A percentile compares a stretch with the other conserved stretches of the same genome.
Conservation (phyloP, 2,888 invertebrate genomes). For the Nezara viridula region DNA sequence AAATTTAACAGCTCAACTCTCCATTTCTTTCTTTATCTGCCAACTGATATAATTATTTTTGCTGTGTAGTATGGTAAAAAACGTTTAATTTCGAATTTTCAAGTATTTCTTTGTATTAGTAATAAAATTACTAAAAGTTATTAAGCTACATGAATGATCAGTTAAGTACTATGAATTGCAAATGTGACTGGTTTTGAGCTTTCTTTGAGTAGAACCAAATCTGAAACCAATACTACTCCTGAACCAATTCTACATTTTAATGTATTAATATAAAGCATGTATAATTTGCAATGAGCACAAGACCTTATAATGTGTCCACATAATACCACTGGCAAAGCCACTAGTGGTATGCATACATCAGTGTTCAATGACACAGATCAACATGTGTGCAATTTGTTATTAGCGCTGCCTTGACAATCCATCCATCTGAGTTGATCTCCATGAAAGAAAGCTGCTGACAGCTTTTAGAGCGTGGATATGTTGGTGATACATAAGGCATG, state of each 20-base stretch:
- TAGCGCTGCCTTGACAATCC: neutral
- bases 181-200: neutral
- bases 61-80: neutral
- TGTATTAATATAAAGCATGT: neutral
- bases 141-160: neutral
- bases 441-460: neutral
- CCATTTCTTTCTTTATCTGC: neutral
- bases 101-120: neutral
- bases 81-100: neutral
- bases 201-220: neutral
- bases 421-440: neutral
- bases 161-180: neutral
- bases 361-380: neutral
- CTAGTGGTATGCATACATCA: neutral
- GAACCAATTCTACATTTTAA: neutral
- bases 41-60: neutral
- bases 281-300: neutral
- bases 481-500: neutral
- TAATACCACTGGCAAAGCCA: neutral
- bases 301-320: neutral
- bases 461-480: neutral
- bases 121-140: neutral
- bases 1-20: neutral
- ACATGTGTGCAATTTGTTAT: neutral
- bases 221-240: neutral